Percentiles rank a stretch among this genome's conserved stretches.
Evolutionary conservation across 1,140 invertebrate species (phyloP).

Genomic region (Grapholita molesta): DNA sequence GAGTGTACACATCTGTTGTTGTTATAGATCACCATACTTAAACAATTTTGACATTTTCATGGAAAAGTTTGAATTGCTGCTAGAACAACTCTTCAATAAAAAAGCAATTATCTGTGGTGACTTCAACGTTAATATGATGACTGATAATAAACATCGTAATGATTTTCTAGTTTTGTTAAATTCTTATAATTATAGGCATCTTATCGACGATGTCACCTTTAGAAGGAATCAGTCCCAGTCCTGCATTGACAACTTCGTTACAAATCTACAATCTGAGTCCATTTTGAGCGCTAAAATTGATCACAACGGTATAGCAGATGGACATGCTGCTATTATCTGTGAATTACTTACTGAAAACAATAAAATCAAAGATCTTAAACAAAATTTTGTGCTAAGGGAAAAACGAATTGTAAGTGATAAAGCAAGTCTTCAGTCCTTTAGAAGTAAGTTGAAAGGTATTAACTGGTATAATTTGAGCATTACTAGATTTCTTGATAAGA

Average conservation of each 20-base stretch:
- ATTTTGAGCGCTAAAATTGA: background rate
- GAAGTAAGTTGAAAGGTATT: background rate
- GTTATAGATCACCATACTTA: background rate
- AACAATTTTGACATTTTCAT: background rate
- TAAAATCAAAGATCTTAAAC: background rate
- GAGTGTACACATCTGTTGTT: background rate
- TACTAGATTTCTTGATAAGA: background rate
- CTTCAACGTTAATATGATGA: background rate
- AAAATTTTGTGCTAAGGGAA: background rate
- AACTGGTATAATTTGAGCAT: background rate
- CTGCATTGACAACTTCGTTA: conserved; percentile 8
- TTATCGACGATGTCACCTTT: conserved; percentile 6
- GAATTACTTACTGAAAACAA: background rate
- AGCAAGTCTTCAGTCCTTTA: background rate
- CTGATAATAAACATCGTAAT: background rate
- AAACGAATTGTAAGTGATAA: background rate
- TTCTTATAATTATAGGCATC: background rate
- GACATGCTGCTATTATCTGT: conserved; percentile 3
- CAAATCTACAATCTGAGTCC: background rate
- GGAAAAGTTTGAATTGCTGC: background rate
- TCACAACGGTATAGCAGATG: conserved; percentile 2
- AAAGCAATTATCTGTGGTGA: background rate
- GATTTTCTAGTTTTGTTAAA: background rate
- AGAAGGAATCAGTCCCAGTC: conserved; percentile 3
- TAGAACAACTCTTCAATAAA: conserved; percentile 2